These are phyloP conservation scores for Oreochromis spilurus DNA, from an alignment of 2,113 vertebrate species.

Conservation along the genomic window DNA sequence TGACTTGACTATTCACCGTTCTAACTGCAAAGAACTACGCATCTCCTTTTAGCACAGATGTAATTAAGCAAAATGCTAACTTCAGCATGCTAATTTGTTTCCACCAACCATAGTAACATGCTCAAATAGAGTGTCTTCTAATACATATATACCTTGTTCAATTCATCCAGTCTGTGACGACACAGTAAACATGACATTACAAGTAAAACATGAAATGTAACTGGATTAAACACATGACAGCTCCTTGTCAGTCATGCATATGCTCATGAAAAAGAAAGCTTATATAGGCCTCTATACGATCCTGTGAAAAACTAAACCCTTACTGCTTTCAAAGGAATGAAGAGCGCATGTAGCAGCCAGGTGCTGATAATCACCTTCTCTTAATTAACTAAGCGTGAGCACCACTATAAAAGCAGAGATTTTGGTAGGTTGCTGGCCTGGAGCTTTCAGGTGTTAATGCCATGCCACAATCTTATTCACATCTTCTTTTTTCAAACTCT, in stretches of 20 bases:
- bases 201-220: not conserved
- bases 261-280: not conserved
- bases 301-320: not conserved
- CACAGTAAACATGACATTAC: not conserved
- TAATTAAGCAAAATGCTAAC: not conserved
- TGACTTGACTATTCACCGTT: not conserved
- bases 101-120: not conserved
- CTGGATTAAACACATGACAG: not conserved
- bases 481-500: rapidly evolving
- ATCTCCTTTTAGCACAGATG: not conserved
- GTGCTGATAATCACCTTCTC: not conserved
- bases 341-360: rapidly evolving
- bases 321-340: not conserved
- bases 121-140: not conserved
- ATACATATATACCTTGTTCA: not conserved
- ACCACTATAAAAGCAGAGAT: not conserved
- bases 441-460: not conserved
- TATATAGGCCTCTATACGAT: not conserved
- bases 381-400: not conserved
- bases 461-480: not conserved
- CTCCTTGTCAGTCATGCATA: not conserved
- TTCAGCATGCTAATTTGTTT: not conserved
- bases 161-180: not conserved
- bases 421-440: not conserved
- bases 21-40: not conserved